Base-by-base conservation (phyloP, 1,140 invertebrate species). In the Drosophila saltans region DNA sequence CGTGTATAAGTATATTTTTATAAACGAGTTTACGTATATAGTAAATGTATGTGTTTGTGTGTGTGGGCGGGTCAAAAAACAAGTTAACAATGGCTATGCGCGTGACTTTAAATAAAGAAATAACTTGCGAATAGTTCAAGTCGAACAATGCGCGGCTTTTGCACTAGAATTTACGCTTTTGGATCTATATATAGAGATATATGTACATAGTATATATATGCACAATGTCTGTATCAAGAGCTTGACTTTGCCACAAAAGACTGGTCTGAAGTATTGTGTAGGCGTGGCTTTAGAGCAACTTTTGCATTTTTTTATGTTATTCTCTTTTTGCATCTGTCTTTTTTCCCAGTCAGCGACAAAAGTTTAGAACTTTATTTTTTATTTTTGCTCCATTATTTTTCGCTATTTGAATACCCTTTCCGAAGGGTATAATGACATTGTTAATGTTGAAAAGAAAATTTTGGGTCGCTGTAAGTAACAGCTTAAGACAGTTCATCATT, bases 31-130 rank as follows among this genome's bases (percentile, higher is more conserved):
- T 30, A 4, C 28, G 0, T 30, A 30, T 4, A 3, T 3, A 66
- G 11, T 65, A 9, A 48, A 9, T 39, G 48, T n/a, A 40, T 21
- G 21, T 66, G 36, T 8, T 2, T 59, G 39, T 63, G 62, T 41
- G 59, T 36, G 62, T 57, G 68, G 33, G 61, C 41, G 67, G 71
- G 80, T 81, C 69, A 77, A 82, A 58, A 79, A 73, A 75, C 56
- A 69, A 59, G 66, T 66, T 73, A 59, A 78, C 68, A 80, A 75
- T 80, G 77, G 69, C 68, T 52, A 52, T 52, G 58, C 70, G 69
- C 56, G 77, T 78, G 76, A 88, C 83, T 88, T 88, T 83, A 89
- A 88, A 88, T 89, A 88, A 83, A 88, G 84, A 88, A 88, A 88
- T 88, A 88, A 89, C 80, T 83, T 60, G 62, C 69, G 70, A 78